Conservation (phyloP, 2,888 invertebrate genomes). For the Nemapogon koenigi region DNA sequence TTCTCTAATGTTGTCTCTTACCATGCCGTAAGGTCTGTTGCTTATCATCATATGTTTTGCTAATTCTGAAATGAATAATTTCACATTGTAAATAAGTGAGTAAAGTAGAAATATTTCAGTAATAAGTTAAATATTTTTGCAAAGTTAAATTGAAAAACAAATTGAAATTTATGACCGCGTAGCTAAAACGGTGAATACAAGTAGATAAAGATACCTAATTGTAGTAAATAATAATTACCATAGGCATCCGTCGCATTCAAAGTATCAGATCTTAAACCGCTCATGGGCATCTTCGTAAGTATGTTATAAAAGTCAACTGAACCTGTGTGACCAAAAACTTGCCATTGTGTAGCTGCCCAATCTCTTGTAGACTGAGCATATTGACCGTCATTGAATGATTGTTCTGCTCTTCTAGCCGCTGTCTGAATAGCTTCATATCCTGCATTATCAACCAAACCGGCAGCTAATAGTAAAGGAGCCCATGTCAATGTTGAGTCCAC, state of each 20-base stretch:
- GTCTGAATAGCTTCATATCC: conserved; percentile 68
- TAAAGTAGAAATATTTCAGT: not conserved
- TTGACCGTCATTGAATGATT: conserved; percentile 59
- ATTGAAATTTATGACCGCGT: no score
- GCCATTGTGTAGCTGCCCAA: conserved; percentile 70
- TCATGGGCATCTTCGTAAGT: conserved; percentile 47
- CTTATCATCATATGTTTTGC: conserved; percentile 37
- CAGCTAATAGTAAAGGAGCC: conserved; percentile 78
- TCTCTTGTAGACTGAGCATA: conserved; percentile 68
- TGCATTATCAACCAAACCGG: conserved; percentile 73
- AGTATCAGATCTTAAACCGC: not conserved
- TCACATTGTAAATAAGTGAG: no score
- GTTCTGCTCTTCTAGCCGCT: conserved; percentile 61
- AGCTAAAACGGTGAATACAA: no score
- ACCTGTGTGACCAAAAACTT: conserved; percentile 67
- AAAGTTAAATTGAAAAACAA: no score
- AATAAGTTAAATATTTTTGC: no score
- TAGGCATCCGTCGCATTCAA: not conserved
- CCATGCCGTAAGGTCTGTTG: conserved; percentile 25
- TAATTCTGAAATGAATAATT: conserved; percentile 33
- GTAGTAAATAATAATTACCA: no score
- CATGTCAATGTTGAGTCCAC: conserved; percentile 84
- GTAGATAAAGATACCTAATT: no score
- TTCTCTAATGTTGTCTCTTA: conserved; percentile 17
- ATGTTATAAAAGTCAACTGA: conserved; percentile 86